phyloP scores from a whole-genome alignment of 2,888 invertebrate genomes.

The Hydraecia micacea region DNA sequence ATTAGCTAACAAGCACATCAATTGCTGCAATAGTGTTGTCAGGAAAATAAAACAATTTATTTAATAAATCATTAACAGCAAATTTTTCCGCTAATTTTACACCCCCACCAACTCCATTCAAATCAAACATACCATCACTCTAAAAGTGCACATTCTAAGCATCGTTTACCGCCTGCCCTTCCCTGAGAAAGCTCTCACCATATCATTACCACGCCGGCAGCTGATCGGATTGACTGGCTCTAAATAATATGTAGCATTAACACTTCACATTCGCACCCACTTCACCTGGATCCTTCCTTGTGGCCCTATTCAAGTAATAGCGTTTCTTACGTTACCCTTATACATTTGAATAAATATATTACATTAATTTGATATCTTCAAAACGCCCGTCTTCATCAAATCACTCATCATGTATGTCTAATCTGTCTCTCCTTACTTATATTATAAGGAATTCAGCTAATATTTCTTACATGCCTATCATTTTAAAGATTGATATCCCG shows the following conservation, averaged over 20 bases:
- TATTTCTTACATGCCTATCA: slow-evolving; percentile 20
- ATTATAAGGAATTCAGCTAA: slow-evolving; percentile 12
- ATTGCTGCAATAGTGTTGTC: background rate
- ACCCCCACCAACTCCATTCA: slow-evolving; percentile 5
- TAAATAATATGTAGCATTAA: slow-evolving; percentile 67
- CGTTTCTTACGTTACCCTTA: background rate
- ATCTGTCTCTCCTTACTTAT: slow-evolving; percentile 2
- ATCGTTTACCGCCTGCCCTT: slow-evolving; percentile 45
- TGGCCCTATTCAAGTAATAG: slow-evolving; percentile 19
- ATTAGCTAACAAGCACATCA: background rate
- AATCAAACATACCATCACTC: slow-evolving; percentile 17
- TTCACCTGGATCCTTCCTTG: slow-evolving; percentile 53
- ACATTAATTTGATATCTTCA: slow-evolving; percentile 2
- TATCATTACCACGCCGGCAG: slow-evolving; percentile 72
- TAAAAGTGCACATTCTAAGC: slow-evolving; percentile 34
- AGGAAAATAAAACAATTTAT: background rate
- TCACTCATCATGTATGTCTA: slow-evolving; percentile 19
- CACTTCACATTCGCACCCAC: slow-evolving; percentile 55
- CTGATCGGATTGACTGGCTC: slow-evolving; percentile 64
- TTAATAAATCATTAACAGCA: background rate
- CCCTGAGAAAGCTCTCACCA: slow-evolving; percentile 56
- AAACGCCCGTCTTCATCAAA: slow-evolving; percentile 18
- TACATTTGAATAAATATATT: background rate
- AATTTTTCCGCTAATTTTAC: background rate
- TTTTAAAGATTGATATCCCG: slow-evolving; percentile 21